Evolutionary conservation across 2,888 invertebrate genomes (phyloP).

Genomic region (Lamproptera curius): DNA sequence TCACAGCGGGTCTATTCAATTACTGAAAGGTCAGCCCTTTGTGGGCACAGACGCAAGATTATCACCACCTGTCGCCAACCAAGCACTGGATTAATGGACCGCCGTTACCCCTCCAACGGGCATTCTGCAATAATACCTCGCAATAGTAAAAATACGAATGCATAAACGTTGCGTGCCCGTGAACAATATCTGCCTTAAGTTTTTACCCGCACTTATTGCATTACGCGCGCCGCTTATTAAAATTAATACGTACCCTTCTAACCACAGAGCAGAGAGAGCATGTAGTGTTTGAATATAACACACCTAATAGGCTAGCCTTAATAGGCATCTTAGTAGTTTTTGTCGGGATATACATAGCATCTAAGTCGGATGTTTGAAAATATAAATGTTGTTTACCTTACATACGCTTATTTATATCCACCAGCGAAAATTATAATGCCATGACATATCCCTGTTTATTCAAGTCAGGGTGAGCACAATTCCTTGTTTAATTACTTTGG

Average conservation of each 20-base stretch:
- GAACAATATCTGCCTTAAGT: conserved; percentile 22
- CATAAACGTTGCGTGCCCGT: conserved; percentile 24
- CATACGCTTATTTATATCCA: no score
- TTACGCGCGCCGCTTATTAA: conserved; percentile 14
- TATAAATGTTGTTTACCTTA: no score
- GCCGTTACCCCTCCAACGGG: conserved; percentile 4
- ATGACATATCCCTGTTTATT: no score
- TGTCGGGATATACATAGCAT: background rate
- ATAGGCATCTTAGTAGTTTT: conserved; percentile 4
- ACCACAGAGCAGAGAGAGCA: conserved; percentile 5
- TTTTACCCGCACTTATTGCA: conserved; percentile 14
- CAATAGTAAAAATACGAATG: conserved; percentile 25
- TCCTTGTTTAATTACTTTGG: no score
- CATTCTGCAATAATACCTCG: conserved; percentile 35
- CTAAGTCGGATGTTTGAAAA: no score
- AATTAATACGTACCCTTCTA: conserved; percentile 14
- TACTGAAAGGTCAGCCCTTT: conserved; percentile 71
- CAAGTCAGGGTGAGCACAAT: no score
- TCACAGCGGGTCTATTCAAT: conserved; percentile 65
- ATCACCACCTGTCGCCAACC: conserved; percentile 67
- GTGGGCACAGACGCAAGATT: conserved; percentile 63
- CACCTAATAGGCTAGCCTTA: conserved; percentile 7
- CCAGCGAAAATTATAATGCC: no score
- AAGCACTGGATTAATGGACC: conserved; percentile 36
- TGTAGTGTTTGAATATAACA: conserved; percentile 13